These are phyloP conservation scores for Echeneis naucrates DNA, from an alignment of 2,797 vertebrate genomes.

Conservation along the genomic window DNA sequence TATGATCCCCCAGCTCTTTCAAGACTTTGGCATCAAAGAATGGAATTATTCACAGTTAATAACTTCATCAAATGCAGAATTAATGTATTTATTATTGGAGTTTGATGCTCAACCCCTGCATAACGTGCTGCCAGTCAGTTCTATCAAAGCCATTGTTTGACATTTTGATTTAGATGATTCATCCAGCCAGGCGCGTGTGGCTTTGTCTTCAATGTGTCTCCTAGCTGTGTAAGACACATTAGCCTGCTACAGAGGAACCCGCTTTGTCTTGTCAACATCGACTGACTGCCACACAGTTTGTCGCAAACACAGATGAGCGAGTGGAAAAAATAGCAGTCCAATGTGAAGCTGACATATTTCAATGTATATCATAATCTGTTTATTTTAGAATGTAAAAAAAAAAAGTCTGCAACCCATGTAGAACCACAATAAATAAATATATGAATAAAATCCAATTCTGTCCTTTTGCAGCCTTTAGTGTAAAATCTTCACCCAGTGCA, in stretches of 20 bases:
- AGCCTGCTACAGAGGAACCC: neutral
- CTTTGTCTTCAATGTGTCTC: neutral
- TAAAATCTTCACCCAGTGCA: neutral
- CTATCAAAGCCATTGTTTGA: slow-evolving; percentile 12
- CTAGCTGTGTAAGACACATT: slow-evolving; percentile 26
- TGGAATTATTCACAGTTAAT: slow-evolving; percentile 62
- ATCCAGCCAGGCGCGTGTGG: neutral
- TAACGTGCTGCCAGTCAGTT: neutral
- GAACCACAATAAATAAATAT: neutral
- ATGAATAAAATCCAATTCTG: neutral
- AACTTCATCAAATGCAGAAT: slow-evolving; percentile 51
- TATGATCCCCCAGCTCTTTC: slow-evolving; percentile 49
- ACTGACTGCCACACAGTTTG: neutral
- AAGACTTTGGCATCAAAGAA: slow-evolving; percentile 25
- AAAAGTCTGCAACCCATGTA: neutral
- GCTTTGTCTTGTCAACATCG: slow-evolving; percentile 1
- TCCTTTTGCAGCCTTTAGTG: neutral
- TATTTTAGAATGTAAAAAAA: neutral
- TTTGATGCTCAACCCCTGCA: slow-evolving; percentile 23
- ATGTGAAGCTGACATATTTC: neutral
- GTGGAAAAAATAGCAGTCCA: neutral
- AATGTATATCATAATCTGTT: neutral
- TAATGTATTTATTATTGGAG: slow-evolving; percentile 34
- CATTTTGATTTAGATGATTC: slow-evolving; percentile 6
- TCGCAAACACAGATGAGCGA: neutral